Base-by-base conservation (phyloP, 2,888 invertebrate genomes). In the Raillietiella orientalis region DNA sequence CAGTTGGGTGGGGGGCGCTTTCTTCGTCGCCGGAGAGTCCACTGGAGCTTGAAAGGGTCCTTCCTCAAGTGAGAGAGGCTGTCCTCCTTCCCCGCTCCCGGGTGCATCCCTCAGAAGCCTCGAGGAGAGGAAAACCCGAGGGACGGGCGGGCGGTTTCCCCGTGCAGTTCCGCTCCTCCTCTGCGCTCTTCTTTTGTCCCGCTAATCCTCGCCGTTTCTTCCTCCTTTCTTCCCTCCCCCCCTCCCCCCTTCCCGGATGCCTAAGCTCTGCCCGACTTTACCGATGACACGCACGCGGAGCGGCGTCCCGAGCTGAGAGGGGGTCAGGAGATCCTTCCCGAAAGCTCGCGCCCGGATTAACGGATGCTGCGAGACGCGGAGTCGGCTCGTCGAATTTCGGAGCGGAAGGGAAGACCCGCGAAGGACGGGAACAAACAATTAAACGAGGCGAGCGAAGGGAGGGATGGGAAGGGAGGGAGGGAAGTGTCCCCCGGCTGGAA, bases 371-470 rank as follows among this genome's bases (percentile, higher is more conserved):
- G 6, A 6, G n/a, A 8, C 19, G 19, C n/a, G 19, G n/a, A 8
- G 6, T 17, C 6, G 19, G 19, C 19, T 8, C 19, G 6, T n/a
- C 19, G 6, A n/a, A 6, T 17, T 6, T 17, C 19, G 19, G 19
- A n/a, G n/a, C n/a, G 24, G 24, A 24, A 24, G 13, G 6, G 24
- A 24, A 24, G 12, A 13, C 24, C 12, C 14, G 14, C 14, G 14
- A 24, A n/a, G 24, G 24, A 24, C n/a, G 24, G 24, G 24, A 25
- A 27, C 28, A 30, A 31, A 31, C 32, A 32, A 32, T 32, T 32
- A 32, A 32, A 32, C 31, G 32, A 31, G 31, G 31, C 28, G 32
- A 32, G 29, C 31, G 27, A 28, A 22, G 23, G 17, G 21, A 29
- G 32, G n/a, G n/a, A n/a, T n/a, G n/a, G n/a, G n/a, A n/a, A n/a